Evolutionary conservation across 2,888 invertebrate species (phyloP).

Genomic region (Euproctis similis): DNA sequence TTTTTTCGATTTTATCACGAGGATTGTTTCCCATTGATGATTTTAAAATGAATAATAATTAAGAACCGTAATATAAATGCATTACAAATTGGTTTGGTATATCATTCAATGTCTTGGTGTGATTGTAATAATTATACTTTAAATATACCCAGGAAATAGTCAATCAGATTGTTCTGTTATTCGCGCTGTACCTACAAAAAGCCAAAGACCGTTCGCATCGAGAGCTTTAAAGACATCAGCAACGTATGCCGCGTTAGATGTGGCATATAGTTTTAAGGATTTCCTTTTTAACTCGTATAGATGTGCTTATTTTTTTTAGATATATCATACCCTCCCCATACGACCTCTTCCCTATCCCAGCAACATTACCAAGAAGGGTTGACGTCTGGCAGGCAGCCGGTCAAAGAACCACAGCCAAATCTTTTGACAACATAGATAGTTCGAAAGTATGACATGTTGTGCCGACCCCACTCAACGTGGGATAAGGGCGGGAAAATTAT

Average conservation of each 20-base stretch:
- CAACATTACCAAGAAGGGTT: no score
- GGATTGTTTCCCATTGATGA: slow-evolving; percentile 21
- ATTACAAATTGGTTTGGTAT: slow-evolving; percentile 35
- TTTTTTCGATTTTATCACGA: slow-evolving; percentile 26
- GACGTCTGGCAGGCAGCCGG: no score
- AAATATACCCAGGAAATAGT: slow-evolving; percentile 39
- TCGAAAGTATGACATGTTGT: no score
- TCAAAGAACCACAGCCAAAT: no score
- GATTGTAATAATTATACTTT: slow-evolving; percentile 30
- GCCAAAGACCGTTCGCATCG: slow-evolving; percentile 53
- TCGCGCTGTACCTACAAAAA: slow-evolving; percentile 36
- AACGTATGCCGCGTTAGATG: slow-evolving; percentile 48
- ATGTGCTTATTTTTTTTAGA: no score
- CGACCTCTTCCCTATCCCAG: no score
- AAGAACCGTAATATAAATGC: slow-evolving; percentile 29
- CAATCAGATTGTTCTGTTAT: slow-evolving; percentile 48
- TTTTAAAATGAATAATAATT: slow-evolving; percentile 19
- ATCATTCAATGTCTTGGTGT: slow-evolving; percentile 31
- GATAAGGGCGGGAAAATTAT: no score
- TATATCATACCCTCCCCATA: no score
- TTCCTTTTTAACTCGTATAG: slow-evolving; percentile 26
- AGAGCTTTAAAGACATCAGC: slow-evolving; percentile 34
- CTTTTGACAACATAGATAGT: no score
- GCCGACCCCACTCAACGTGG: no score
- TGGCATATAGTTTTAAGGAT: slow-evolving; percentile 36